Evolutionary conservation across 2,113 vertebrate species (phyloP), one percentile per base, ranked within the genome.

Genomic region (Rattus rattus): DNA sequence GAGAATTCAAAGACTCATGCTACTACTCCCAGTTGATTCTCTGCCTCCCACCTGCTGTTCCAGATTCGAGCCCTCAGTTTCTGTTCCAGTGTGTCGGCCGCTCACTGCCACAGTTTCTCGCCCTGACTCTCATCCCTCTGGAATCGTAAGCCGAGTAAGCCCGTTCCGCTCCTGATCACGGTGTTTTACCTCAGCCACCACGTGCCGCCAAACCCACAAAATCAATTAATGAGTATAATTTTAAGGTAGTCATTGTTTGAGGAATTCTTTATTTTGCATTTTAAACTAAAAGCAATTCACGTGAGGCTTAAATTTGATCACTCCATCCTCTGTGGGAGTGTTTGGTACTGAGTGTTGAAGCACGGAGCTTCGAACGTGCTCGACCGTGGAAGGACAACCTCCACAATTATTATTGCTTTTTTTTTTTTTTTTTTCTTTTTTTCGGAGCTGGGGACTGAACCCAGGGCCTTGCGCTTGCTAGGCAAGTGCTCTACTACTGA

Each of bases 201-300:
- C 33, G 4, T 6, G 36, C 36, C 59, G 5, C 54, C 20, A 13
- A 36, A 59, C 12, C 24, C 54, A 39, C 79, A 83, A 26, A 83
- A 26, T 59, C 80, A 61, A 81, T n/a, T 36, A 24, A 59, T 59
- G n/a, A 59, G 4, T 39, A 12, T 14, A 83, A 61, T 24, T 16
- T 61, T 33, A 86, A 47, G 30, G 43, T 36, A 92, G 17, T 24
- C 30, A 28, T 36, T 43, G 33, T 56, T 84, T 36, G 56, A 77
- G 19, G 56, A 20, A 39, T 52, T 87, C 67, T 52, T 54, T 56
- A 91, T 72, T 90, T 97, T 90, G 26, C 65, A 33, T 88, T 90
- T 72, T 49, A 1, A 9, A 69, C 69, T 72, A 89, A 14, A 65
- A 33, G 24, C 79, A 72, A 92, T 80, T 75, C 88, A 69, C 67